A percentile compares a stretch with the other conserved stretches of the same genome.
These are phyloP conservation scores for Gambusia yucatana DNA, from an alignment of 2,797 vertebrate species.

Conservation along the genomic window DNA sequence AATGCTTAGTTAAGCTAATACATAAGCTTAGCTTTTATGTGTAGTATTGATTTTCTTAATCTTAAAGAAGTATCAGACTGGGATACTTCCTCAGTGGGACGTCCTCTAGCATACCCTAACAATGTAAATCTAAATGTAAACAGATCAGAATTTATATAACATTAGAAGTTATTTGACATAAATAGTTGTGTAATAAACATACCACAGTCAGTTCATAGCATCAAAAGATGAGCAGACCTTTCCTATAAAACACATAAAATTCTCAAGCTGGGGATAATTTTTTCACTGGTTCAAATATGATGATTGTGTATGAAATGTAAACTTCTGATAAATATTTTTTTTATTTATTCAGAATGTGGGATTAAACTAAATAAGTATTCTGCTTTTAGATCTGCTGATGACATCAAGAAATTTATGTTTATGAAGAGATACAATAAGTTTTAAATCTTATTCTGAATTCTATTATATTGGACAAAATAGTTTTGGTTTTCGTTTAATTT, in stretches of 20 bases:
- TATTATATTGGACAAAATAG: background rate
- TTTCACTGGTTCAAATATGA: background rate
- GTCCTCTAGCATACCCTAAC: background rate
- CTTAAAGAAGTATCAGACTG: background rate
- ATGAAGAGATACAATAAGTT: background rate
- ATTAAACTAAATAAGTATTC: background rate
- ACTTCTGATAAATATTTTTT: background rate
- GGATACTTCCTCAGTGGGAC: background rate
- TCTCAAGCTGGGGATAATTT: background rate
- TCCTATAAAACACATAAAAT: background rate
- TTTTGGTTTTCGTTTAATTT: too few species aligned
- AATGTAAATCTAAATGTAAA: constrained; percentile 32
- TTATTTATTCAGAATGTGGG: background rate
- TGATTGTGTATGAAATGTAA: background rate
- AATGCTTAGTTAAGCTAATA: background rate
- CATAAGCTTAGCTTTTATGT: too few species aligned
- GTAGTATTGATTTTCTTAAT: background rate
- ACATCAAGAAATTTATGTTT: background rate
- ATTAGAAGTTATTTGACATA: background rate
- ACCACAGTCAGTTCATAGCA: background rate
- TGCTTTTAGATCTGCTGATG: background rate
- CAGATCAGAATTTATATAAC: constrained; percentile 4
- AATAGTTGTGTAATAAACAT: background rate
- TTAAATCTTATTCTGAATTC: background rate
- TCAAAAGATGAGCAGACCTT: background rate